These are phyloP conservation scores for Cyanocitta stelleri DNA, from an alignment of 2,113 vertebrate species.

Conservation along the genomic window DNA sequence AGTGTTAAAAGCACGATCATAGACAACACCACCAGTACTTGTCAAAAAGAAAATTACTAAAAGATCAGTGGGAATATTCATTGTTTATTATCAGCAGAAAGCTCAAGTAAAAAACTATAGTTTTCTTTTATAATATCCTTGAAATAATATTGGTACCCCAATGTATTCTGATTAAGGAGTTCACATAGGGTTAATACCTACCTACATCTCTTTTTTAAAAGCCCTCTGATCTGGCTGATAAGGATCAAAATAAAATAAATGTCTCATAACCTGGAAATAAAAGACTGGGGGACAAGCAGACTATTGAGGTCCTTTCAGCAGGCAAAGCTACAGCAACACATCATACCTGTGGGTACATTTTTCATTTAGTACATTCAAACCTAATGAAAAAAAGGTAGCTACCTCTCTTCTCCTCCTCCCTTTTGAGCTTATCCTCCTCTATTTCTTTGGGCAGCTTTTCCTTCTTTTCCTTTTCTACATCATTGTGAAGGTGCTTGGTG, in stretches of 20 bases:
- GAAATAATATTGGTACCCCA: not conserved
- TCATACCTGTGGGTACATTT: not conserved
- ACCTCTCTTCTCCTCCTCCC: constrained; percentile 98
- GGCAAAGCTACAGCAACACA: not conserved
- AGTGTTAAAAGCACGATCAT: not conserved
- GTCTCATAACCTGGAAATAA: not conserved
- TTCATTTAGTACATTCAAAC: not conserved
- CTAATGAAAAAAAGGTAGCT: constrained; percentile 38
- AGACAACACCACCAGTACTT: not conserved
- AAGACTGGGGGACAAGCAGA: not conserved
- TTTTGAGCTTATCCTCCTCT: constrained; percentile 95
- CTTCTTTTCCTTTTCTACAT: constrained; percentile 97
- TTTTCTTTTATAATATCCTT: not conserved
- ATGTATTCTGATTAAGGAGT: not conserved
- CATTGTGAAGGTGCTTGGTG: constrained; percentile 92
- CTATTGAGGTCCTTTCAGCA: not conserved
- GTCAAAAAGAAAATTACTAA: not conserved
- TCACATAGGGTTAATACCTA: not conserved
- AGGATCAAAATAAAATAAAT: not conserved
- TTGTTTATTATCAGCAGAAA: not conserved
- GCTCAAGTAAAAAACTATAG: not conserved
- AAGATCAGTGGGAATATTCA: not conserved
- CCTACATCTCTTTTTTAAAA: not conserved
- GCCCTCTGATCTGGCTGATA: not conserved
- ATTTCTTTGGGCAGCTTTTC: constrained; percentile 94